Evolutionary conservation across 2,888 invertebrate genomes (phyloP), one percentile per base, ranked within the genome.

Genomic region (Spialia ferax): DNA sequence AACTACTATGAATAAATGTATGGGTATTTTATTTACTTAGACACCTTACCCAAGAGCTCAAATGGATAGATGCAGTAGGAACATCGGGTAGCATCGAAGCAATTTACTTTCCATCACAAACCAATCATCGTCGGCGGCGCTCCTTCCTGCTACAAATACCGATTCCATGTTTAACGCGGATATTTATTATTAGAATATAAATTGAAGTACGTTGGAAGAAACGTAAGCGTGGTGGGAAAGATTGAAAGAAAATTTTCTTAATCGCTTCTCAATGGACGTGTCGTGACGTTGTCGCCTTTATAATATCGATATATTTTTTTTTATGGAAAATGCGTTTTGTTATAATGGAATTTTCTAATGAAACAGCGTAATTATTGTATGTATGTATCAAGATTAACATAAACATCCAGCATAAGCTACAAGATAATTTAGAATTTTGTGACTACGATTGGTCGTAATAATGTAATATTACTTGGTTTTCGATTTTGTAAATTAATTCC

Each of bases 41-140:
- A 42, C 26, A 55, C 26, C 10, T 63, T 38, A 38, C 26, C 35
- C 22, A 26, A 54, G 63, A 63, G 5, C 38, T 35, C 35, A 32
- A 10, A 23, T 59, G 18, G 18, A 52, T 52, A 23, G 63, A 23
- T 55, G 54, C 29, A 42, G 55, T 56, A 29, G 20, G 52, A 26
- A 60, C 52, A 55, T 61, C 67, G 54, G 66, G 52, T 54, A 35
- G 45, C 79, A 78, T 78, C 80, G 77, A 80, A 80, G 83, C 90
- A 91, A 90, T 92, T 93, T 89, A 89, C 84, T 88, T 89, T 86
- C 89, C 82, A 89, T 89, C 86, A 87, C 84, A 85, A 85, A 86
- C 85, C 87, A 88, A 90, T 90, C 86, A 86, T 79, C 78, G 83
- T 32, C 22, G 67, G 45, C 67, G 75, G 74, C 73, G 74, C 65